These are phyloP conservation scores for Crotalus viridis DNA, from an alignment of 2,113 vertebrate genomes.

Conservation along the genomic window DNA sequence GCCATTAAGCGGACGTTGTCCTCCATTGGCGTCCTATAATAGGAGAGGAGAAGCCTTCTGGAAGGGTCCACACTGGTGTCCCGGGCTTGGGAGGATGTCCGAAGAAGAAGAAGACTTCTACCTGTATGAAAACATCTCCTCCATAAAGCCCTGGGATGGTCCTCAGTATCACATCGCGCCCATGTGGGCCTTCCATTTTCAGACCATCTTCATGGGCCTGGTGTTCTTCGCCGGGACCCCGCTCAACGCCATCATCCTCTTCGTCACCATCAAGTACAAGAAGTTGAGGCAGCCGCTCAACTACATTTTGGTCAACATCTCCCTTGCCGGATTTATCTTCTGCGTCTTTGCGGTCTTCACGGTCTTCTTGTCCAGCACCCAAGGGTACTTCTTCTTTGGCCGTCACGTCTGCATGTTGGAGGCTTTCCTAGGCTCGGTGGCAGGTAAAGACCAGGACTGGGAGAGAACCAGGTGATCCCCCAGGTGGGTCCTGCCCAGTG, in stretches of 20 bases:
- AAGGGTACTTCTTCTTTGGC: conserved; percentile 79
- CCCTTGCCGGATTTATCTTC: conserved; percentile 72
- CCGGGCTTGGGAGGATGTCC: conserved; percentile 56
- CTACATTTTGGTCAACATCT: conserved; percentile 83
- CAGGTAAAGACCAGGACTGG: conserved; percentile 37
- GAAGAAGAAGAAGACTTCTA: conserved; percentile 75
- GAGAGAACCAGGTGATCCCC: background rate
- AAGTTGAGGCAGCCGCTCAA: conserved; percentile 81
- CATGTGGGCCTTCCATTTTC: conserved; percentile 78
- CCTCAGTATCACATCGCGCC: conserved; percentile 83
- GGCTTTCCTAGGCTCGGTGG: conserved; percentile 64
- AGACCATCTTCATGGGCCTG: conserved; percentile 79
- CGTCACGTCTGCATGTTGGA: conserved; percentile 72
- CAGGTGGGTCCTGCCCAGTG: background rate
- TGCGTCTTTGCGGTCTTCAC: conserved; percentile 74
- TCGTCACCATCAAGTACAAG: conserved; percentile 78
- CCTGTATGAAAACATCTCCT: conserved; percentile 77
- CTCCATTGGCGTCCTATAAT: conserved; percentile 49
- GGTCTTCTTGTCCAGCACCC: conserved; percentile 73
- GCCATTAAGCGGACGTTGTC: conserved; percentile 51
- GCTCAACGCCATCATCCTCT: conserved; percentile 73
- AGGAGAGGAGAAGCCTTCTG: background rate
- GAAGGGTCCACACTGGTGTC: background rate
- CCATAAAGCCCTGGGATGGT: conserved; percentile 76
- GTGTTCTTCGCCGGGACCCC: conserved; percentile 75